These are phyloP conservation scores for Donacobius atricapilla DNA, from an alignment of 2,113 vertebrate species.

Conservation along the genomic window DNA sequence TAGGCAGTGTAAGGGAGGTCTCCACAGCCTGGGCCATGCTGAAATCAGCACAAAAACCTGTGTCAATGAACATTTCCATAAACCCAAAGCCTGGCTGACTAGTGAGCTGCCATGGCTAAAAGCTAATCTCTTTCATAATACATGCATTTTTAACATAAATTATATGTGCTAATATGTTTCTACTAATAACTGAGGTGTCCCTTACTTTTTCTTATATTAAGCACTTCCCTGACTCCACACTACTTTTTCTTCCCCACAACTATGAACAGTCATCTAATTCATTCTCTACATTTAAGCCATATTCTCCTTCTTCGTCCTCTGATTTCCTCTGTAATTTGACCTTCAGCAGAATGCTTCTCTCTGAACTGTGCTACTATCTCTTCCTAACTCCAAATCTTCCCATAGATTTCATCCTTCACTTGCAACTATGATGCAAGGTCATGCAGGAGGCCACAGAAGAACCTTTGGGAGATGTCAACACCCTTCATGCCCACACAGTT, in stretches of 20 bases:
- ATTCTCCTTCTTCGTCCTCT: background rate
- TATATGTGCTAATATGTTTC: background rate
- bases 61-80: background rate
- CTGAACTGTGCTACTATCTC: background rate
- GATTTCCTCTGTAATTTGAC: background rate
- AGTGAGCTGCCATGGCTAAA: background rate
- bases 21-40: background rate
- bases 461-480: background rate
- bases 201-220: background rate
- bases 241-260: background rate
- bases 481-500: background rate
- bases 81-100: background rate
- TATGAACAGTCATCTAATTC: background rate
- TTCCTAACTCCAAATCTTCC: background rate
- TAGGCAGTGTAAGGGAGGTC: background rate
- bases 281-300: background rate
- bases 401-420: background rate
- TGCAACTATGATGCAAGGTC: background rate
- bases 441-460: background rate
- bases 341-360: background rate
- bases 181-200: background rate
- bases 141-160: background rate
- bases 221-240: background rate
- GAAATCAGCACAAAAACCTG: background rate
- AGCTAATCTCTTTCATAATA: background rate